Base-by-base conservation (phyloP, 2,888 invertebrate species). In the Dromius quadrimaculatus region DNA sequence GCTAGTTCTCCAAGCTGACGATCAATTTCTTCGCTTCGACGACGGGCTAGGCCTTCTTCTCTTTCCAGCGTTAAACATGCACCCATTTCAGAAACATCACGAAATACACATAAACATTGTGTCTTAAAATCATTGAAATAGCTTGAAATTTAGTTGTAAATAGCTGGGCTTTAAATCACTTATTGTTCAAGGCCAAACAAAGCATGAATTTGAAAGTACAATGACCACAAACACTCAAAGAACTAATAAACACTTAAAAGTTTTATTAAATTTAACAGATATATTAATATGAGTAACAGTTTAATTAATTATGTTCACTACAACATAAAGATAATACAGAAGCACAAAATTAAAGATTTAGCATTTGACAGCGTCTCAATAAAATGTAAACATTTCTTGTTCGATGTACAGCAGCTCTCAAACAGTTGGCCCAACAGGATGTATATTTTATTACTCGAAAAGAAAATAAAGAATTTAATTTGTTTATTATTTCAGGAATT, bases 21-120 rank as follows among this genome's bases (percentile, higher is more conserved):
- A 77, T 89, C 88, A 71, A 89, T 88, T 76, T 87, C 87, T 74
- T 87, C 86, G 77, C 88, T 88, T 41, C 86, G 81, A 74, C 86
- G 83, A 70, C 86, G 83, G 71, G 88, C 88, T 78, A 85, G 83
- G 54, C 85, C 82, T 77, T 85, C 86, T 79, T 88, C 88, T 76
- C 87, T 84, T 82, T 88, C 88, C 77, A 87, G 78, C 76, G 88
- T 87, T 79, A 88, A 81, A 80, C 88, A 88, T 81, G 86, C 85
- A 79, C 88, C 88, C 88, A 88, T 88, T 77, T 77, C 80, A 75
- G 72, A 74, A 71, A 75, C 81, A 80, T 81, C 78, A 77, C 79
- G 78, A 72, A 47, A 70, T 28, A 17, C 28, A 69, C 32, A 61
- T 62, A 71, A 47, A 50, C 64, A 41, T 41, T 68, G 5, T 36